Evolutionary conservation across 2,113 vertebrate species (phyloP).

Genomic region (Salvelinus alpinus): DNA sequence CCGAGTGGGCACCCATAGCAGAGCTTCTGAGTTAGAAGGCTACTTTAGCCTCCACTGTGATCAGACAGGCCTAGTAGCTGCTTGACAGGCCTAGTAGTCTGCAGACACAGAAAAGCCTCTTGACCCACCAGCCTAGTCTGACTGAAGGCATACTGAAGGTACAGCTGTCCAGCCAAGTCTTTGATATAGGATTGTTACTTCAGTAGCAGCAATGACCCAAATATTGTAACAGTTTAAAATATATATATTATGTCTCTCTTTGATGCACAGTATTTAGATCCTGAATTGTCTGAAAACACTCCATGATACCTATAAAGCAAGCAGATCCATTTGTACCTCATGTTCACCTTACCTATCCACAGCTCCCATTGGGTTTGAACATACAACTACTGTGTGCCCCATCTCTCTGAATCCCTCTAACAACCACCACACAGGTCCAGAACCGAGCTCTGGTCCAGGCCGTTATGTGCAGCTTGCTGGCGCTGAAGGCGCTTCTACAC

Average conservation of each 20-base stretch:
- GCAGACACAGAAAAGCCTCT: slow-evolving; percentile 5
- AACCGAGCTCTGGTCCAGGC: neutral
- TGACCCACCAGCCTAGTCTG: neutral
- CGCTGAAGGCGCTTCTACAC: no score
- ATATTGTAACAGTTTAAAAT: no score
- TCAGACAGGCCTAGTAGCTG: neutral
- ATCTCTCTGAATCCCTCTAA: neutral
- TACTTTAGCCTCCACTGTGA: neutral
- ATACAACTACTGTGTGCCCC: neutral
- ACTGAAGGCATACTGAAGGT: neutral
- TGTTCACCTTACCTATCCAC: neutral
- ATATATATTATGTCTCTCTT: no score
- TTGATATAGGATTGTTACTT: neutral
- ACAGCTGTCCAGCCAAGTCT: neutral
- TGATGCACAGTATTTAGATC: no score
- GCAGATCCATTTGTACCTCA: neutral
- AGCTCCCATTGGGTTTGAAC: neutral
- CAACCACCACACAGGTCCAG: neutral
- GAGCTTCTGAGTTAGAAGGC: no score
- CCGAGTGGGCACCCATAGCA: no score
- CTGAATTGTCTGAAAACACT: no score
- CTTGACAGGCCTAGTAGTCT: neutral
- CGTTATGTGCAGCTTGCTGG: no score
- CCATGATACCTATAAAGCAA: neutral
- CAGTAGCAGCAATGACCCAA: neutral